Evolutionary conservation across 2,113 vertebrate genomes (phyloP).

Genomic region (Eptesicus fuscus): DNA sequence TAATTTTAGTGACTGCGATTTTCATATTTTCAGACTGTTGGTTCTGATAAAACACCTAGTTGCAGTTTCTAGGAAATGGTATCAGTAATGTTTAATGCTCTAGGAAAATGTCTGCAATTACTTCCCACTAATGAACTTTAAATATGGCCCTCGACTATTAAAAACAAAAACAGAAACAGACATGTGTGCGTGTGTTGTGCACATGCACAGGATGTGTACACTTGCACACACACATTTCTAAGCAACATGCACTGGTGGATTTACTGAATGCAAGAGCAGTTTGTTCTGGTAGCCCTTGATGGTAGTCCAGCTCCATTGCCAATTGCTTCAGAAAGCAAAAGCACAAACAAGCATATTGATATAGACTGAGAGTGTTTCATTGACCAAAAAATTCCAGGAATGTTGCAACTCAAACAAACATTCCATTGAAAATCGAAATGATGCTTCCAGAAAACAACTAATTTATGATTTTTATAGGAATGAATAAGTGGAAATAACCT

Average conservation of each 20-base stretch:
- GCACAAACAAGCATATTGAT: background rate
- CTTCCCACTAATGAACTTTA: slow-evolving; percentile 44
- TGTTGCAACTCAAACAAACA: slow-evolving; percentile 39
- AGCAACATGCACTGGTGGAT: background rate
- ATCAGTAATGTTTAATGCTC: background rate
- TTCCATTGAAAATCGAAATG: slow-evolving; percentile 24
- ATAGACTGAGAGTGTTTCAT: slow-evolving; percentile 8
- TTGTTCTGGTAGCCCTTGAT: background rate
- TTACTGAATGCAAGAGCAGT: slow-evolving; percentile 6
- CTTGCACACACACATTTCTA: background rate
- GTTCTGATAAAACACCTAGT: slow-evolving; percentile 46
- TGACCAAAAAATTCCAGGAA: slow-evolving; percentile 36
- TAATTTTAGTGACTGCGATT: slow-evolving; percentile 38
- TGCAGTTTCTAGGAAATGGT: slow-evolving; percentile 20
- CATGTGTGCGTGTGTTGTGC: background rate
- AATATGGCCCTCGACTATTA: slow-evolving; percentile 9
- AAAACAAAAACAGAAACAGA: slow-evolving; percentile 19
- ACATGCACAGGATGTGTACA: background rate
- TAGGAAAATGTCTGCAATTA: slow-evolving; percentile 29
- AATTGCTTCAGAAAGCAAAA: slow-evolving; percentile 39
- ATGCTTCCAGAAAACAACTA: slow-evolving; percentile 27
- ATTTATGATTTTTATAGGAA: slow-evolving; percentile 7
- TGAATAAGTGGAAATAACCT: slow-evolving; percentile 1
- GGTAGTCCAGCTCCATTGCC: background rate
- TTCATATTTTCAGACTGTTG: slow-evolving; percentile 17